phyloP scores from a whole-genome alignment of 2,888 invertebrate species.

The Cephonodes hylas region DNA sequence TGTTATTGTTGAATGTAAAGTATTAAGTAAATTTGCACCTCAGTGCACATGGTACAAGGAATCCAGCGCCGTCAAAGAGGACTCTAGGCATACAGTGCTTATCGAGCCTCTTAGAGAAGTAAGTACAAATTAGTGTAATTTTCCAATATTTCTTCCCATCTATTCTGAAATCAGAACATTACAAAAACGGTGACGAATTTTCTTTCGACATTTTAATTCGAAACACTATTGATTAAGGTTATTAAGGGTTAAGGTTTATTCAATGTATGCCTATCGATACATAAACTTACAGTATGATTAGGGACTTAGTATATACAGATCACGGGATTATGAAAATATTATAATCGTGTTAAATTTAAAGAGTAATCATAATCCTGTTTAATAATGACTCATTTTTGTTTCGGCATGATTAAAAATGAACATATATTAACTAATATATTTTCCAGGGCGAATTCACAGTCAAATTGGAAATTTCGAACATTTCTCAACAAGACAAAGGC shows the following conservation, averaged over 20 bases:
- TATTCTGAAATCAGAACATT: too few relatives aligned
- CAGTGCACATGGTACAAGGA: conserved; percentile 97
- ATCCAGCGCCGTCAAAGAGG: conserved; percentile 87
- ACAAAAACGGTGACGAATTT: too few relatives aligned
- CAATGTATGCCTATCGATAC: too few relatives aligned
- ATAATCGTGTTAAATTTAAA: too few relatives aligned
- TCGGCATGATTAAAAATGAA: background rate
- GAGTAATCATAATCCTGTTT: too few relatives aligned
- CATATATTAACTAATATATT: conserved; percentile 7
- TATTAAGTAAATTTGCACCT: conserved; percentile 96
- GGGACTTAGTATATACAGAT: too few relatives aligned
- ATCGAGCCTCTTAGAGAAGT: conserved; percentile 91
- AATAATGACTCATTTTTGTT: background rate
- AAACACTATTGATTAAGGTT: too few relatives aligned
- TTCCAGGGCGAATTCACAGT: conserved; percentile 92
- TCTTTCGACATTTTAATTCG: too few relatives aligned
- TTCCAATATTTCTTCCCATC: too few relatives aligned
- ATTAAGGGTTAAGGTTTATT: too few relatives aligned
- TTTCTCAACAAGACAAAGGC: conserved; percentile 90
- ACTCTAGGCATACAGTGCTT: conserved; percentile 87
- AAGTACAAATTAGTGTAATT: conserved; percentile 39
- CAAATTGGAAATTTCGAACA: conserved; percentile 93
- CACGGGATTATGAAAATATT: too few relatives aligned
- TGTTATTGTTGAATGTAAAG: conserved; percentile 95
- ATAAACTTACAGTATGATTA: too few relatives aligned